A percentile compares a stretch with the other conserved stretches of the same genome.
Evolutionary conservation across 2,888 invertebrate species (phyloP).

Genomic region (Parnassius orleans): DNA sequence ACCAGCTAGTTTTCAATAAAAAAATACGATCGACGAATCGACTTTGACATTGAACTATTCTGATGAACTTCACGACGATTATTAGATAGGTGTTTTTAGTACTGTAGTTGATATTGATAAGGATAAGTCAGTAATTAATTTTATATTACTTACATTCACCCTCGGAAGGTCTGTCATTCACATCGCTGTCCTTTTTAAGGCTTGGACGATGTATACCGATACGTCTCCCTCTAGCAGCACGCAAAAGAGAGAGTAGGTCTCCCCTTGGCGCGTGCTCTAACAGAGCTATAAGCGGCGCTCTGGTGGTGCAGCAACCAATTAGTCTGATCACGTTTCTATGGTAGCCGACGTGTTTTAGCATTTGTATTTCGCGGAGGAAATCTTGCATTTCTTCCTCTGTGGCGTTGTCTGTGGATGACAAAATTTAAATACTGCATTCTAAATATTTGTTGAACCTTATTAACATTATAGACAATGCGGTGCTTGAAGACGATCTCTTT

Average conservation of each 20-base stretch:
- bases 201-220: conserved; percentile 60
- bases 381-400: conserved; percentile 83
- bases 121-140: background rate
- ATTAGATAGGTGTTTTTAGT: no score
- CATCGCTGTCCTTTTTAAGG: conserved; percentile 61
- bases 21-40: no score
- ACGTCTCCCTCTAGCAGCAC: conserved; percentile 68
- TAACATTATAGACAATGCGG: no score
- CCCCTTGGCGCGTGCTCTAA: conserved; percentile 91
- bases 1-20: no score
- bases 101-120: no score
- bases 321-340: conserved; percentile 89
- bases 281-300: conserved; percentile 86
- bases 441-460: no score
- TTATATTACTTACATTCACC: conserved; percentile 76
- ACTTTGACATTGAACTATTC: no score
- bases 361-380: conserved; percentile 88
- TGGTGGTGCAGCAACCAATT: conserved; percentile 87
- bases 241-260: conserved; percentile 84
- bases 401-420: conserved; percentile 65
- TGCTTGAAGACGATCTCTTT: no score
- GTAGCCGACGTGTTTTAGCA: conserved; percentile 87
- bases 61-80: no score
- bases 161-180: conserved; percentile 68
- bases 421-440: no score